phyloP scores from a whole-genome alignment of 2,888 invertebrate genomes.

The Oscheius myriophilus region DNA sequence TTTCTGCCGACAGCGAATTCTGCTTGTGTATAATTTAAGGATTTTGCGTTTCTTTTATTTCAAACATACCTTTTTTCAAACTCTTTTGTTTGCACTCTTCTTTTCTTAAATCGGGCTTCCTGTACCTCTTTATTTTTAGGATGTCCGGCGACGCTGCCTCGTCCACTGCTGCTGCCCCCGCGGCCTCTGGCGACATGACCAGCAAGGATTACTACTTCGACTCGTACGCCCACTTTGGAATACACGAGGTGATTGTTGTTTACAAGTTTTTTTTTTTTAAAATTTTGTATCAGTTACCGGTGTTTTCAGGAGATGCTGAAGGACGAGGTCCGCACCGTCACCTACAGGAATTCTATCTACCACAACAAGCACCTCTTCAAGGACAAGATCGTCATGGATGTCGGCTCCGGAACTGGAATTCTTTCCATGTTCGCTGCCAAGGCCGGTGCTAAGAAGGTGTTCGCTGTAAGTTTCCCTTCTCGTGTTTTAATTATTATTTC shows the following conservation, averaged over 20 bases:
- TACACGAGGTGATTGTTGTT: constrained; percentile 81
- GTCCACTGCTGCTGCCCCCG: neutral
- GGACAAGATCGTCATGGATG: constrained; percentile 88
- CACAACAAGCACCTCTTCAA: constrained; percentile 90
- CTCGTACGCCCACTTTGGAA: constrained; percentile 99
- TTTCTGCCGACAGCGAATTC: neutral
- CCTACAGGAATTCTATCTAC: constrained; percentile 98
- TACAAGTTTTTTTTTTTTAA: neutral
- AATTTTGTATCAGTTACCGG: neutral
- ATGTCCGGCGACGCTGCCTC: constrained; percentile 8
- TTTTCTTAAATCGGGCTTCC: neutral
- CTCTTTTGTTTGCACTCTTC: neutral
- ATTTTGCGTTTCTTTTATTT: no score
- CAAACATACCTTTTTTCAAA: no score
- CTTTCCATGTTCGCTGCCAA: constrained; percentile 99
- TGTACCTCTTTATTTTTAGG: neutral
- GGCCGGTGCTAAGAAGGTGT: constrained; percentile 92
- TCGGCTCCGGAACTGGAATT: constrained; percentile 98
- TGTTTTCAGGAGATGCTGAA: constrained; percentile 93
- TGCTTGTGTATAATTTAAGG: no score
- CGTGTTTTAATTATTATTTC: no score
- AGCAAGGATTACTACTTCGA: constrained; percentile 99
- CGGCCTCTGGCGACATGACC: constrained; percentile 83
- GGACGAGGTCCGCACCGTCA: constrained; percentile 96
- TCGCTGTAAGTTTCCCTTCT: constrained; percentile 77